Evolutionary conservation across 2,113 vertebrate species (phyloP), one percentile per base, ranked within the genome.

Genomic region (Mormyrus lacerda): DNA sequence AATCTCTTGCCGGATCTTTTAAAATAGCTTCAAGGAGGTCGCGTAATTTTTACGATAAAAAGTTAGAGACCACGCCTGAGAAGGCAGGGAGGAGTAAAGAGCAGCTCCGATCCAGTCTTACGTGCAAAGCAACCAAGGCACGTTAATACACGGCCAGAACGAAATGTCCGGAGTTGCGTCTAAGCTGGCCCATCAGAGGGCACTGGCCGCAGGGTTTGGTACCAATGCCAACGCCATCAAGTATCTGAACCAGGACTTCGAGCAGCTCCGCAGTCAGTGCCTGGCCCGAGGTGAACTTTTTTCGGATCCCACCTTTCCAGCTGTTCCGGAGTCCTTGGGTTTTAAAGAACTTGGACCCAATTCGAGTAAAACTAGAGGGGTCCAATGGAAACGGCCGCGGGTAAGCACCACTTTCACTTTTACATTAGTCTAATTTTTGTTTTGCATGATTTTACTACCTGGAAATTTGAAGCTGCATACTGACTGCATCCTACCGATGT

Each of bases 351-450:
- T 99, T 47, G 96, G 97, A 55, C 97, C 95, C 0, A 83, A 93
- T 53, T 98, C 97, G 15, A 89, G 94, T 2, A 96, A 97, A 89
- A 97, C 96, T 7, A 93, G 85, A 91, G 97, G 92, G 0, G 89
- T 98, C 8, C 15, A 95, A 85, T 98, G 97, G 97, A 98, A 96
- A 92, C 95, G 95, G 19, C 97, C 97, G 50, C 92, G 1, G 93
- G 97, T 98, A 95, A 90, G 88, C 79, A 5, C 13, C 11, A 5
- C 73, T 84, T 84, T 44, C 5, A 47, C 11, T 53, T 50, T 35
- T 86, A 10, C 13, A 4, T 24, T 7, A 9, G 3, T 3, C 44
- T 84, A 6, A 45, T 48, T 44, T 82, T 44, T 31, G 9, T 69
- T 69, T 69, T 17, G 17, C 50, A 17, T 53, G 0, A 53, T 53